Base-by-base conservation (phyloP, 2,888 invertebrate genomes). In the Agrypnus murinus region DNA sequence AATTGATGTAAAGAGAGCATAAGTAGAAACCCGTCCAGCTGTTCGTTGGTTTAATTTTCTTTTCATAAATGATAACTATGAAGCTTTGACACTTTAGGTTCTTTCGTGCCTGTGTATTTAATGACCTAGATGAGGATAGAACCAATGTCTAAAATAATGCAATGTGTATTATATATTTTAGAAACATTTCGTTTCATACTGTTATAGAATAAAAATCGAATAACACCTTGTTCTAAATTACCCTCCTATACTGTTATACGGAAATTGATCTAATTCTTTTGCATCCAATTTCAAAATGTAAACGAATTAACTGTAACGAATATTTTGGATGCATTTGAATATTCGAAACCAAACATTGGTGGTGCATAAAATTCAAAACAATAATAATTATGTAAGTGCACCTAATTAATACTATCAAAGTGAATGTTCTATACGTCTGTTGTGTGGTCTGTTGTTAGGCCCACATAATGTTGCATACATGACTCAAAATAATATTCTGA, bases 1-100 rank as follows among this genome's bases (percentile, higher is more conserved):
- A 55, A 15, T 25, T 46, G 5, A 25, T 25, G 31, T 60, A 45
- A 65, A 66, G 15, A 36, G 34, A n/a, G 32, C 53, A 55, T 65
- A 70, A 59, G 62, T 70, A 70, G 70, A 55, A 65, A 62, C 70
- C 70, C 70, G 70, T 70, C 70, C 70, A 70, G 31, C n/a, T 9
- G 12, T 40, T n/a, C n/a, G n/a, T n/a, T 64, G 12, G 1, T 45
- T 59, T 34, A 10, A 19, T 40, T 50, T 50, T 43, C 12, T 53
- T 40, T 31, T n/a, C n/a, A n/a, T n/a, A 9, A 15, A 8, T 50
- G 36, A 45, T 46, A 45, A 46, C 31, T 45, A 38, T 34, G 48
- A 53, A 17, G 57, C 48, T 65, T 48, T 46, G 25, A 58, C 15
- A 50, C 43, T 34, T 63, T 67, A 53, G 60, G 59, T 65, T 69